Conservation (phyloP, 2,888 invertebrate species). For the Eristalinus sepulchralis region DNA sequence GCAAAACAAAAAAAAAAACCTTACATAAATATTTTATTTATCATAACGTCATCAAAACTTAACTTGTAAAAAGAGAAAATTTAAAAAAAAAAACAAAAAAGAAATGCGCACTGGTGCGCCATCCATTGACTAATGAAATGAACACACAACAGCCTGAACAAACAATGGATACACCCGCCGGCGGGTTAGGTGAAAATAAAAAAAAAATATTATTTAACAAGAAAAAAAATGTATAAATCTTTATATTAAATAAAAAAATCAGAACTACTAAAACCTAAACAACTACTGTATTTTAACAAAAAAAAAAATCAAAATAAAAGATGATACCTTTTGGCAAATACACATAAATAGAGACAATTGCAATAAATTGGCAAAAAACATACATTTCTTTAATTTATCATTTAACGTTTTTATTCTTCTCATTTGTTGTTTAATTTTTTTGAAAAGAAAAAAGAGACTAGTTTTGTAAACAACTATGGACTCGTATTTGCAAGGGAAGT, state of each 20-base stretch:
- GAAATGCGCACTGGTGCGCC: constrained; percentile 64
- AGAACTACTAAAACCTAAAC: constrained; percentile 4
- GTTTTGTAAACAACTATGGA: constrained; percentile 75
- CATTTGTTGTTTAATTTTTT: constrained; percentile 38
- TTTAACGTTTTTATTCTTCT: constrained; percentile 4
- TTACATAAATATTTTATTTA: constrained; percentile 20
- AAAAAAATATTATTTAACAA: constrained; percentile 49
- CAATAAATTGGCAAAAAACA: constrained; percentile 24
- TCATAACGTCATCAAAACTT: constrained; percentile 22
- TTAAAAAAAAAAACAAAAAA: constrained; percentile 22
- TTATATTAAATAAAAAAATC: constrained; percentile 29
- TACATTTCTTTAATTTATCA: constrained; percentile 2
- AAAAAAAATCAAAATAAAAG: constrained; percentile 45
- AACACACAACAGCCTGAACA: constrained; percentile 27
- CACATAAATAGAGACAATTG: neutral
- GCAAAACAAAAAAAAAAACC: neutral
- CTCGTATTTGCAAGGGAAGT: constrained; percentile 16
- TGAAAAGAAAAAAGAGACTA: constrained; percentile 11
- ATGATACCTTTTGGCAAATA: constrained; percentile 30
- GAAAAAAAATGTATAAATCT: neutral
- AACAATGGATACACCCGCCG: constrained; percentile 70
- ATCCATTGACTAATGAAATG: constrained; percentile 56
- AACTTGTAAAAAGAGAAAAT: constrained; percentile 48
- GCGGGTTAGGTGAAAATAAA: constrained; percentile 66
- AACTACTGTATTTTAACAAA: constrained; percentile 43